These are phyloP conservation scores for Heliconius sara DNA, from an alignment of 2,888 invertebrate species.

Conservation along the genomic window DNA sequence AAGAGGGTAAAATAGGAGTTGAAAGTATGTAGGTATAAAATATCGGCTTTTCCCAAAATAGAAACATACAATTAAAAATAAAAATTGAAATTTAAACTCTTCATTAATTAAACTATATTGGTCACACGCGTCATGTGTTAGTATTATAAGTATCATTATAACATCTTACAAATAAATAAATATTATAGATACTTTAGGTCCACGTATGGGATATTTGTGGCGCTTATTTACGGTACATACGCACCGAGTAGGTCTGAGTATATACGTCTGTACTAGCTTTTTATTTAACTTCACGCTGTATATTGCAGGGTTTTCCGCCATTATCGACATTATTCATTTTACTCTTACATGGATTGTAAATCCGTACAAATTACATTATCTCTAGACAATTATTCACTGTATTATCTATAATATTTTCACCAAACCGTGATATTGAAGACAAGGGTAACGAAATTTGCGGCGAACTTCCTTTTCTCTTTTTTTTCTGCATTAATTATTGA, in stretches of 20 bases:
- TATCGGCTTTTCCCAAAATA: too few relatives aligned
- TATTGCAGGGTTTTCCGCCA: too few relatives aligned
- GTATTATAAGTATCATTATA: too few relatives aligned
- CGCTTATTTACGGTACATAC: background rate
- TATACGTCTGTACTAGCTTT: too few relatives aligned
- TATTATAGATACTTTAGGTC: background rate
- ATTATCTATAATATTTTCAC: background rate
- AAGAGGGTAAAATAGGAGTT: too few relatives aligned
- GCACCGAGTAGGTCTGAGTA: too few relatives aligned
- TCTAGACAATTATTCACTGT: background rate
- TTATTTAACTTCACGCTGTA: too few relatives aligned
- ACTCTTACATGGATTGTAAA: background rate
- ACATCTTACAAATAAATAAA: background rate
- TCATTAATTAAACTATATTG: too few relatives aligned
- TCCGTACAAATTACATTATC: background rate
- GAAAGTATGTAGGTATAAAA: too few relatives aligned
- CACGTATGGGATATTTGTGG: background rate
- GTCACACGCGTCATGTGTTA: too few relatives aligned
- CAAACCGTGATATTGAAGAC: background rate
- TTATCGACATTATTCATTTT: background rate
- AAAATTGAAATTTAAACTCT: too few relatives aligned
- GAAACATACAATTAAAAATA: too few relatives aligned
- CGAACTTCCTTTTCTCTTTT: constrained; percentile 2
- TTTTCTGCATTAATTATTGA: background rate
- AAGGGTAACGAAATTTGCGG: constrained; percentile 4